Evolutionary conservation across 2,797 vertebrate genomes (phyloP).

Genomic region (Pseudomugil tenellus): DNA sequence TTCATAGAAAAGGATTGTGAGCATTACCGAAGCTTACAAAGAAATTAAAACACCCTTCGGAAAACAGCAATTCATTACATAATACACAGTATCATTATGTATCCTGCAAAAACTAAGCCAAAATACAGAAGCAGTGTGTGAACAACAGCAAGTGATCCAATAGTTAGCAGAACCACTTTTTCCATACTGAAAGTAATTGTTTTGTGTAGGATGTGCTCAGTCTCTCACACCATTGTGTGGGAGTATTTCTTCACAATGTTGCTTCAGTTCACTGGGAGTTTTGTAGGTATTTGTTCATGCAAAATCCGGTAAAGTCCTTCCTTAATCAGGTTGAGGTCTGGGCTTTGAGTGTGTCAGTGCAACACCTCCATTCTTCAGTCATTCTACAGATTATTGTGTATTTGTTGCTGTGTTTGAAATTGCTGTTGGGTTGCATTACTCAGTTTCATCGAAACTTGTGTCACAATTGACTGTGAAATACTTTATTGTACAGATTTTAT

Average conservation of each 20-base stretch:
- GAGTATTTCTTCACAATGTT: background rate
- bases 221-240: background rate
- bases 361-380: background rate
- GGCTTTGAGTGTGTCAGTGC: background rate
- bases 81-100: background rate
- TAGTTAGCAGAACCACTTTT: background rate
- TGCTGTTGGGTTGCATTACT: background rate
- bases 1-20: background rate
- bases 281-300: background rate
- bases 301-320: background rate
- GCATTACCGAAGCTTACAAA: background rate
- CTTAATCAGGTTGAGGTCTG: background rate
- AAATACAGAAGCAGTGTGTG: background rate
- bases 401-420: background rate
- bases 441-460: background rate
- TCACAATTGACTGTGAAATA: background rate
- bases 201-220: background rate
- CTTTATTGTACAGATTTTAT: background rate
- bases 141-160: background rate
- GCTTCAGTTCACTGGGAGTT: background rate
- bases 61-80: background rate
- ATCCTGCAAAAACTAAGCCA: background rate
- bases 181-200: background rate
- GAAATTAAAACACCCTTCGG: background rate
- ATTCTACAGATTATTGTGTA: background rate